Base-by-base conservation (phyloP, 2,888 invertebrate genomes). In the Germaria angustata region DNA sequence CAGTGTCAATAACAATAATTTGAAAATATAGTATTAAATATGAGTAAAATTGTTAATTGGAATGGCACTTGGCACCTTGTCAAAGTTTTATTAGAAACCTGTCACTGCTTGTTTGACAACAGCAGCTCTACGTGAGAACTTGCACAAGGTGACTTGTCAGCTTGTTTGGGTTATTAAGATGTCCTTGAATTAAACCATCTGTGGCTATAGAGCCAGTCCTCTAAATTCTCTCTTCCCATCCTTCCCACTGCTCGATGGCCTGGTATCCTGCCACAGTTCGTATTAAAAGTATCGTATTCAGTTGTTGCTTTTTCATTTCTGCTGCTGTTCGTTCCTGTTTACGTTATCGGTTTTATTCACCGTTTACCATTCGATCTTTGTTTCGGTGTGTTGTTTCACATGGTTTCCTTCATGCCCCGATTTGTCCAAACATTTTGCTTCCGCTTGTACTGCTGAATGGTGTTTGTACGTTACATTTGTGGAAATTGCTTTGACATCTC, bases 361-460 rank as follows among this genome's bases (percentile, higher is more conserved):
- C 6, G 4, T 44, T 75, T 22, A 46, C 11, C 24, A 9, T n/a
- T 20, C 81, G 61, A 77, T 78, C 11, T 73, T 68, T 69, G 78
- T 78, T 73, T 73, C 68, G 63, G 68, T 82, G 63, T 59, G 51
- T 51, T 65, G 49, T 66, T 73, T 51, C 59, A 78, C 57, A 34
- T 78, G 66, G 78, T 75, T 55, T 57, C 49, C 51, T 72, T 22
- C 44, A 63, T 78, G 73, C 78, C 78, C 73, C 78, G 53, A 57
- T 75, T 81, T 81, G 78, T 73, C 49, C 73, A 81, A 78, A 75
- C 49, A 78, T 81, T 73, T 78, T 73, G 73, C 78, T 81, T 81
- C 78, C 78, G 69, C 78, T 81, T 51, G 68, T 57, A 78, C 68
- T 49, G 34, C 57, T 46, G 63, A 81, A 63, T 53, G 63, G 55